These are phyloP conservation scores for Heterotis niloticus DNA, from an alignment of 2,113 vertebrate genomes.

Conservation along the genomic window DNA sequence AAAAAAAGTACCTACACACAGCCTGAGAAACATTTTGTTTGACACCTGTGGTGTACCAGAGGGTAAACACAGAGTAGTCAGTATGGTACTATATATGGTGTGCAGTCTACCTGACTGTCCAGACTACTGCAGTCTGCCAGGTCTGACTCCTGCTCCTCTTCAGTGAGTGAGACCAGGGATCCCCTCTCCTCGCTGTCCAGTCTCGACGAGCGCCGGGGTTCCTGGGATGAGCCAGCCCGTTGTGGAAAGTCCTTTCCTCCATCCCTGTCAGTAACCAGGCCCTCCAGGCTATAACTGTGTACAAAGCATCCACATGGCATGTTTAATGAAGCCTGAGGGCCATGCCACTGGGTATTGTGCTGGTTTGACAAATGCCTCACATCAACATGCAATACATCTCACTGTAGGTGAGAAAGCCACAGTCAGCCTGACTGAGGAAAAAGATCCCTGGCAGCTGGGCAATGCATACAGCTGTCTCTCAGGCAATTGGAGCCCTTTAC, in stretches of 20 bases:
- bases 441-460: background rate
- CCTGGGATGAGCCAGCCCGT: constrained; percentile 58
- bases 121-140: constrained; percentile 63
- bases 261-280: constrained; percentile 69
- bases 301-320: constrained; percentile 33
- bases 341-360: background rate
- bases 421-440: too few species aligned
- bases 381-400: background rate
- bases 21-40: too few species aligned
- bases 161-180: constrained; percentile 81
- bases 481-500: too few species aligned
- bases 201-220: constrained; percentile 52
- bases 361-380: background rate
- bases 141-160: constrained; percentile 75
- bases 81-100: too few species aligned
- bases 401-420: background rate
- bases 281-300: constrained; percentile 90
- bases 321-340: background rate
- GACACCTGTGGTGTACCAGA: too few species aligned
- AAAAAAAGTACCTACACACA: too few species aligned
- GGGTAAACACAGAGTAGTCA: too few species aligned
- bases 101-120: constrained; percentile 66
- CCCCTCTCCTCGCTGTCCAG: constrained; percentile 67
- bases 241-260: constrained; percentile 60
- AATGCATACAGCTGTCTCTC: too few species aligned